Evolutionary conservation across 2,797 vertebrate genomes (phyloP), one percentile per base, ranked within the genome.

Genomic region (Carcharodon carcharias): DNA sequence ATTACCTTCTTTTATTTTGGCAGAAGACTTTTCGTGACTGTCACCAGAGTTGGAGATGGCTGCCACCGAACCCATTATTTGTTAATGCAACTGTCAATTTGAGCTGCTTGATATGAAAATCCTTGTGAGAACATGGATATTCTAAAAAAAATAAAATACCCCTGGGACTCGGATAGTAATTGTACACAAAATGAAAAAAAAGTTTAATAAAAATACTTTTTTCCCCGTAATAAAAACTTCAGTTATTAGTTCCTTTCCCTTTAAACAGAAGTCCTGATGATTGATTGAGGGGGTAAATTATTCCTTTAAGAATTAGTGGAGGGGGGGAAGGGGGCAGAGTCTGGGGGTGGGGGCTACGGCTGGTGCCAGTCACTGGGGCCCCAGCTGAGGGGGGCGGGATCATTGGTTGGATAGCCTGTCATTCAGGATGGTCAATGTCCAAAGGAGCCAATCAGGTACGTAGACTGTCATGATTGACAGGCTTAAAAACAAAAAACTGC

Each of bases 41-140:
- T 93, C 88, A 91, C 58, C 63, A 67, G n/a, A 7, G n/a, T 7
- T 93, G 91, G 40, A 67, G n/a, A n/a, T 26, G n/a, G 23, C 91
- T 67, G 91, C 61, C 40, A 67, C 7, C 2, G 2, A 67, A 67
- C 40, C 7, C 35, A 93, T 93, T 93, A 93, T 45, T 45, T 28
- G 61, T 93, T 93, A 65, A 93, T 40, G 23, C n/a, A 40, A 45
- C n/a, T 67, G 91, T 93, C n/a, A 45, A 23, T 45, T 93, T 45
- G n/a, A 93, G 91, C 18, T 67, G 23, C 63, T 93, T 67, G n/a
- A 67, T 93, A 67, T 93, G 93, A 67, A 93, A 65, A 93, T 93
- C n/a, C n/a, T 40, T 45, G 14, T 1, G n/a, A 93, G 67, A 28
- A 8, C 7, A 26, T 18, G 18, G n/a, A 65, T 7, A 93, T 93